Base-by-base conservation (phyloP, 1,140 invertebrate genomes). In the Neuroterus valhalla region DNA sequence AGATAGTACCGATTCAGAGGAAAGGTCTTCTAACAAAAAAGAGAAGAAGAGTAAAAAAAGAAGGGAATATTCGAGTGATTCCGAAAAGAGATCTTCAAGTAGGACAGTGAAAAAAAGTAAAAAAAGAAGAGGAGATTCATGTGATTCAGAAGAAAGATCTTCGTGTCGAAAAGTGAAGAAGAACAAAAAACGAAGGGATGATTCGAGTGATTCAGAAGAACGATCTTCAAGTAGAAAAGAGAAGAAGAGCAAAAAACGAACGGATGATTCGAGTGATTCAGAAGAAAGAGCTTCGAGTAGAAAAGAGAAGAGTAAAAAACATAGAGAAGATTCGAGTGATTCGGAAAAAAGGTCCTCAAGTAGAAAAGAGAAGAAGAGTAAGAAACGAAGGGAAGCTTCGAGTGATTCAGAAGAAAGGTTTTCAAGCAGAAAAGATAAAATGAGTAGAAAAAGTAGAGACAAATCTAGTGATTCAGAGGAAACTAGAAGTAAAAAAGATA, bases 21-120 rank as follows among this genome's bases (percentile, higher is more conserved):
- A 70, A 70, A 71, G 52, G 43, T 74, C 55, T 67, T 62, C 31
- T 1, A 79, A 66, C 3, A 76, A 62, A 74, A 66, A 82, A 43
- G 79, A 70, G 31, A 75, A 78, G 31, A 74, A 71, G 50, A 71
- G 48, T 23, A 70, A 43, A 43, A 38, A 38, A 42, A 42, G 31
- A 38, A 69, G 44, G 69, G 44, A 70, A 17, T 21, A 26, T 67
- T 68, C 66, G 21, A 76, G 31, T 38, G 68, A 31, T 71, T 42
- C 31, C 26, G 55, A 71, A 68, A 44, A 23, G 55, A 69, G 45
- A 44, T 14, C 10, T 12, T 50, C 46, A 4, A 19, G 8, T 1
- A 52, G 21, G 11, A 55, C 11, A 11, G 1, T 23, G 10, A 55
- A n/a, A n/a, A n/a, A 71, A 62, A 71, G 48, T 23, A 70, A 43